These are phyloP conservation scores for Sus scrofa DNA, from an alignment of 2,113 vertebrate genomes.

Conservation along the genomic window DNA sequence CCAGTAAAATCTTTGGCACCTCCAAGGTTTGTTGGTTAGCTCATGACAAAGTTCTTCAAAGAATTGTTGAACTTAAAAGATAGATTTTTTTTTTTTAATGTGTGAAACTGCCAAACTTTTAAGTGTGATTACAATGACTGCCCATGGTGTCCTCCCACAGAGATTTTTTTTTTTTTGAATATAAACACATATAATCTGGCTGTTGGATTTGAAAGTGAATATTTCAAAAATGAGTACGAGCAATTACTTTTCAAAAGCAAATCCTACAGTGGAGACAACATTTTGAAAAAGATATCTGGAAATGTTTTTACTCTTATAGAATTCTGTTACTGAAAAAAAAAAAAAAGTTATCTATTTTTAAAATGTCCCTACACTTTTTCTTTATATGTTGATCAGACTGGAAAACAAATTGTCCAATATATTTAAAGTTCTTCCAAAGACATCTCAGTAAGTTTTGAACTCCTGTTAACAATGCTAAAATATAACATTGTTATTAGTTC, in stretches of 20 bases:
- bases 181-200: not conserved
- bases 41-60: not conserved
- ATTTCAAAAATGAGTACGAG: not conserved
- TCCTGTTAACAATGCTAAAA: slow-evolving; percentile 13
- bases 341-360: not conserved
- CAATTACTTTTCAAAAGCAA: slow-evolving; percentile 13
- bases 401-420: not conserved
- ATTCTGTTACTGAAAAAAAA: not conserved
- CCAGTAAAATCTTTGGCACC: not conserved
- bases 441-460: slow-evolving; percentile 32
- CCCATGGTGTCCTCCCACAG: not conserved
- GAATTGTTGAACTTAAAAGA: not conserved
- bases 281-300: slow-evolving; percentile 32
- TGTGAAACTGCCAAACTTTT: not conserved
- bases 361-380: not conserved
- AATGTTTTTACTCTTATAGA: not conserved
- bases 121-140: not conserved
- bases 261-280: not conserved
- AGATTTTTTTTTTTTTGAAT: not conserved
- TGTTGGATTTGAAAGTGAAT: not conserved
- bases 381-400: not conserved
- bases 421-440: slow-evolving; percentile 43
- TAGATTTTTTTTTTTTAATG: not conserved
- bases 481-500: slow-evolving; percentile 26
- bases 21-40: not conserved